Conservation (phyloP, 2,797 vertebrate species). For the Phyllotis vaccarum region DNA sequence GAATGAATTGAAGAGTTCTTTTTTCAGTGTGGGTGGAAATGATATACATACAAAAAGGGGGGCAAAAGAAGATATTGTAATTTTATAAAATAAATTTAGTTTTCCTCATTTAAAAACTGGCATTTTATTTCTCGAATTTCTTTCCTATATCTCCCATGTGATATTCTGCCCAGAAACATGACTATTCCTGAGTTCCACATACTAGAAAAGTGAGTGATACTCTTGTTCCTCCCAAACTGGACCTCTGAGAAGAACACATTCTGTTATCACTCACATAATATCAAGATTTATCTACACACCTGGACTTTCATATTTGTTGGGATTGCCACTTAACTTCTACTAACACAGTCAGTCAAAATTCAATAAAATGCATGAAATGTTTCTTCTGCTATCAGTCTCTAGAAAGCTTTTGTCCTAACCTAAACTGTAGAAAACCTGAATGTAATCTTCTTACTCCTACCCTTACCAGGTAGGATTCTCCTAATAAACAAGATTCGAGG, state of each 20-base stretch:
- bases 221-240: not conserved
- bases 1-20: not conserved
- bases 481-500: not conserved
- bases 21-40: not conserved
- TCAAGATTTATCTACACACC: not conserved
- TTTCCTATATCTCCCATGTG: not conserved
- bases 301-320: not conserved
- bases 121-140: not conserved
- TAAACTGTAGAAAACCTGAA: not conserved
- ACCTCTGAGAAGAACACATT: not conserved
- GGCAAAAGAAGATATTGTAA: not conserved
- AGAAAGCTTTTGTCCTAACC: not conserved
- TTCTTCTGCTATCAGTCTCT: not conserved
- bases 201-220: not conserved
- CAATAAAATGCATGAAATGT: not conserved
- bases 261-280: not conserved
- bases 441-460: not conserved
- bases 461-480: not conserved
- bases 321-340: not conserved
- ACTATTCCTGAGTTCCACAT: not conserved
- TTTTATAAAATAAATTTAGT: constrained; percentile 12
- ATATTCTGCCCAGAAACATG: not conserved
- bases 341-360: not conserved
- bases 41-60: not conserved
- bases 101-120: not conserved